phyloP scores from a whole-genome alignment of 35 echinoderm and acorn worm species.

The Lytechinus pictus region DNA sequence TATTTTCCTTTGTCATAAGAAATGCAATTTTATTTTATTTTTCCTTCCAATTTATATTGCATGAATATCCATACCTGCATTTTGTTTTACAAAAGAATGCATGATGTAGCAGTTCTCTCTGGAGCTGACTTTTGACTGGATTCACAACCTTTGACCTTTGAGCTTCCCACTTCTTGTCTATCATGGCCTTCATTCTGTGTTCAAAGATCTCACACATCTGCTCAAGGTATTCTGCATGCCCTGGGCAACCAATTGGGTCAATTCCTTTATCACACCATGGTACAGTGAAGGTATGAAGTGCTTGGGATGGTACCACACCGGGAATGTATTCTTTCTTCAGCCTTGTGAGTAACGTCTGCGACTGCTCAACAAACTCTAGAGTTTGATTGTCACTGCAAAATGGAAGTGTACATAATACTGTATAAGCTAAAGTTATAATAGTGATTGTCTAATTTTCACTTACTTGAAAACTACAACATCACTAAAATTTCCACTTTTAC shows the following conservation, averaged over 20 bases:
- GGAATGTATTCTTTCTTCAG: slow-evolving; percentile 69
- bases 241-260: slow-evolving; percentile 56
- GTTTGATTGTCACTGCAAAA: neutral
- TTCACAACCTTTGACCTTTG: slow-evolving; percentile 57
- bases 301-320: slow-evolving; percentile 21
- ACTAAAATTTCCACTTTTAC: no score
- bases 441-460: no score
- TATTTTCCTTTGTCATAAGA: neutral
- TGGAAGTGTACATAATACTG: neutral
- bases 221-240: slow-evolving; percentile 64
- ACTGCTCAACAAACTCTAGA: slow-evolving; percentile 32
- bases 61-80: slow-evolving; percentile 71
- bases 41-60: neutral
- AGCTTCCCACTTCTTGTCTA: slow-evolving; percentile 70
- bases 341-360: slow-evolving; percentile 60
- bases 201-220: slow-evolving; percentile 70
- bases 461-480: no score
- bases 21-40: neutral
- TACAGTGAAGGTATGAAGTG: slow-evolving; percentile 65
- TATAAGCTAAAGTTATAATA: no score
- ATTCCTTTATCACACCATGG: slow-evolving; percentile 74
- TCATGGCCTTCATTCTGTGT: slow-evolving; percentile 67
- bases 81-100: slow-evolving; percentile 71
- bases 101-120: slow-evolving; percentile 84
- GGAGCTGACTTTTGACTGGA: slow-evolving; percentile 34